Percentiles rank a stretch among this genome's conserved stretches.
phyloP scores from a whole-genome alignment of 2,113 vertebrate species.

The Mola mola region DNA sequence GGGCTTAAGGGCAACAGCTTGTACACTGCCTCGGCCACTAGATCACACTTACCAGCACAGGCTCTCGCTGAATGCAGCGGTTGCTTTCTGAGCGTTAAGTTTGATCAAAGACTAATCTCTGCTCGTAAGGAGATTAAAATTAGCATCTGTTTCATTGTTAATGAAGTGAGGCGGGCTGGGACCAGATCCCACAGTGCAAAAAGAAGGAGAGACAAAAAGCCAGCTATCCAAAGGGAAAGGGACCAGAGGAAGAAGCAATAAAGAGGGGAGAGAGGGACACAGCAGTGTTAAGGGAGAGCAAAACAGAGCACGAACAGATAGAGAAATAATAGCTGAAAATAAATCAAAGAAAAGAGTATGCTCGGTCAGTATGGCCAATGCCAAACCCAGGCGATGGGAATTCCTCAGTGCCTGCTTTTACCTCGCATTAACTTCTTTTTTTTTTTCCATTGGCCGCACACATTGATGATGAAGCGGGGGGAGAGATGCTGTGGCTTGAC shows the following conservation, averaged over 20 bases:
- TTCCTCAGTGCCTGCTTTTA: slow-evolving; percentile 61
- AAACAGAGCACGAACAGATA: slow-evolving; percentile 40
- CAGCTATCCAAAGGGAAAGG: slow-evolving; percentile 16
- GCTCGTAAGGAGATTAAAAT: slow-evolving; percentile 71
- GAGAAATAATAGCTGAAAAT: slow-evolving; percentile 54
- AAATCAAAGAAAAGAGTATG: slow-evolving; percentile 59
- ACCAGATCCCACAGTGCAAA: slow-evolving; percentile 51
- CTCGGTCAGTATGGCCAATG: slow-evolving; percentile 49
- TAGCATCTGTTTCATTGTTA: slow-evolving; percentile 75
- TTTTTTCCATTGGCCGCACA: slow-evolving; percentile 62
- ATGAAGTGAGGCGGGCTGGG: slow-evolving; percentile 45
- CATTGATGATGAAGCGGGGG: slow-evolving; percentile 40
- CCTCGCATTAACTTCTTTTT: slow-evolving; percentile 55
- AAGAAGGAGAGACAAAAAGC: slow-evolving; percentile 20
- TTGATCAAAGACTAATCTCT: slow-evolving; percentile 77
- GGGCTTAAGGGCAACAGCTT: slow-evolving; percentile 38
- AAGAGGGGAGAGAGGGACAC: slow-evolving; percentile 24
- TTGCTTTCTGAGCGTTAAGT: slow-evolving; percentile 59
- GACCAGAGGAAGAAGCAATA: slow-evolving; percentile 31
- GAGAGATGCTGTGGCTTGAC: slow-evolving; percentile 22
- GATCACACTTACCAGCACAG: slow-evolving; percentile 35
- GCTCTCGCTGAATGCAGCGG: slow-evolving; percentile 28
- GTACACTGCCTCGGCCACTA: slow-evolving; percentile 26
- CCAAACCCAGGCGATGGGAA: slow-evolving; percentile 53
- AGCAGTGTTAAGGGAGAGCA: slow-evolving; percentile 19